These are phyloP conservation scores for Burhinus bistriatus DNA, from an alignment of 2,113 vertebrate genomes.

Conservation along the genomic window DNA sequence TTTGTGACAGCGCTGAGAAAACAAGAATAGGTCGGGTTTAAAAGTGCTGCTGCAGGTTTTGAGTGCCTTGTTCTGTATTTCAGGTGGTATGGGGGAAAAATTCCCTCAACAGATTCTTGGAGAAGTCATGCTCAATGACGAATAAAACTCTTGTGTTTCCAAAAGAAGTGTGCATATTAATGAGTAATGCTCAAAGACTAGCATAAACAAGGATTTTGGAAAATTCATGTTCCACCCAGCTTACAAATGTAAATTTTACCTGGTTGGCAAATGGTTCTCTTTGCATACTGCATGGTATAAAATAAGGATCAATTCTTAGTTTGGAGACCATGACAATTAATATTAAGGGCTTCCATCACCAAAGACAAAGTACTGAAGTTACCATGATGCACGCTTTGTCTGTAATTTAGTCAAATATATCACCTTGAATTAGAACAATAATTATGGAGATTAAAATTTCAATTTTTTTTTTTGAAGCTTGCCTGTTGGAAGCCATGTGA, in stretches of 20 bases:
- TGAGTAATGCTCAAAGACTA: neutral
- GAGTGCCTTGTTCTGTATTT: neutral
- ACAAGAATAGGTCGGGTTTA: neutral
- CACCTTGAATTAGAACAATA: neutral
- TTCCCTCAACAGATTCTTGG: neutral
- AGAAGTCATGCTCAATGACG: neutral
- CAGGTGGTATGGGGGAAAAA: neutral
- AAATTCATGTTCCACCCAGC: neutral
- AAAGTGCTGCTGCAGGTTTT: neutral
- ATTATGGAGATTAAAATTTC: neutral
- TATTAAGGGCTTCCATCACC: neutral
- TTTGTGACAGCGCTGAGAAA: constrained; percentile 38
- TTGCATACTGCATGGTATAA: neutral
- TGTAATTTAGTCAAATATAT: neutral
- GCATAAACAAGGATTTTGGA: neutral
- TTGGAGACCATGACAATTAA: neutral
- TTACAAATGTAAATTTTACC: neutral
- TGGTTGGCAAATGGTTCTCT: neutral
- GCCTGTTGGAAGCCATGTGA: neutral
- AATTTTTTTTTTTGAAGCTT: neutral
- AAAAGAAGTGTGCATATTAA: neutral
- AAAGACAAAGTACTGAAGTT: neutral
- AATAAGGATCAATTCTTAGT: neutral
- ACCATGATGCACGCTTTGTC: neutral
- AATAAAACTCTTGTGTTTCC: neutral